These are phyloP conservation scores for Artemia sinica DNA, from an alignment of 2,888 invertebrate genomes.

Conservation along the genomic window DNA sequence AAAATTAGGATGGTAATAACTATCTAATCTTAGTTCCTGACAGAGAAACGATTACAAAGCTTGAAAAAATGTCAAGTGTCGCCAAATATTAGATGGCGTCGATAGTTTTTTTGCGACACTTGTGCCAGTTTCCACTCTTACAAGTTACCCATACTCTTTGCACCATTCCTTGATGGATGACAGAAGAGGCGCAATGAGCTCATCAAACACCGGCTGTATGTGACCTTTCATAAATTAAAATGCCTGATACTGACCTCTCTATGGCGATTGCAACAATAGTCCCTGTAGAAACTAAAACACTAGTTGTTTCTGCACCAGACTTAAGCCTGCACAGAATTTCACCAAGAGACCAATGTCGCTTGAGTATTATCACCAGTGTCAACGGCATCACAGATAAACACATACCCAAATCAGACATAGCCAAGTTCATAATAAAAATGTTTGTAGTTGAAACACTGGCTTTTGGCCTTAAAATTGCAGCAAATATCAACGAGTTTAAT, in stretches of 20 bases:
- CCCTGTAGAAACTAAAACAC: slow-evolving; percentile 40
- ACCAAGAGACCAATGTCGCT: slow-evolving; percentile 36
- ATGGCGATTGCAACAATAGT: slow-evolving; percentile 37
- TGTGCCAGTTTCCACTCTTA: no score
- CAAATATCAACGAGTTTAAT: slow-evolving; percentile 7
- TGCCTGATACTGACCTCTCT: slow-evolving; percentile 24
- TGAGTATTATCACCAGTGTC: slow-evolving; percentile 35
- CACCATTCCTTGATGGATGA: not conserved
- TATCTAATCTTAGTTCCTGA: no score
- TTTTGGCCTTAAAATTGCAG: slow-evolving; percentile 14
- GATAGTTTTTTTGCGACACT: not conserved
- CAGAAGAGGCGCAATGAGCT: no score
- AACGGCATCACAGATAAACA: slow-evolving; percentile 40
- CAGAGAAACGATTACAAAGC: no score
- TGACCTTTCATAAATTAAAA: no score
- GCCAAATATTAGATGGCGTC: not conserved
- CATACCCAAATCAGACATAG: slow-evolving; percentile 37
- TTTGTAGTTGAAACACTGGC: slow-evolving; percentile 27
- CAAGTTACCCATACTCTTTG: no score
- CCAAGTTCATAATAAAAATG: slow-evolving; percentile 38
- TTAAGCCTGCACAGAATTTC: slow-evolving; percentile 35
- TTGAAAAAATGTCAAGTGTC: not conserved
- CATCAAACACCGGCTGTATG: no score
- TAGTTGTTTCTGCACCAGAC: slow-evolving; percentile 37
- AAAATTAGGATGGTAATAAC: no score